Evolutionary conservation across 2,888 invertebrate species (phyloP).

Genomic region (Cactoblastis cactorum): DNA sequence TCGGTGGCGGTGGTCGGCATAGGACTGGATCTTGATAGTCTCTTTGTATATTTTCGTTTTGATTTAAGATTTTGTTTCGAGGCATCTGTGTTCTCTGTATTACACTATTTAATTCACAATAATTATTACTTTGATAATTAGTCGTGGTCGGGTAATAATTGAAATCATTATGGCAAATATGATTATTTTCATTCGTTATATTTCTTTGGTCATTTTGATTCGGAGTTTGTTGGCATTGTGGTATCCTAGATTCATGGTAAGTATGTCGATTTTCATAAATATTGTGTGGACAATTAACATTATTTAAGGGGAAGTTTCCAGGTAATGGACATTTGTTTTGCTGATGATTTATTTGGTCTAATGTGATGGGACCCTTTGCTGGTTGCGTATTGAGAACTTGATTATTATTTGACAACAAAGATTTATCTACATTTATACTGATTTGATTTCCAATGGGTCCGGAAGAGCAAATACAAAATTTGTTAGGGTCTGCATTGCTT

Average conservation of each 20-base stretch:
- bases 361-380: neutral
- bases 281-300: neutral
- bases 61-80: neutral
- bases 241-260: neutral
- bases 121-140: neutral
- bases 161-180: neutral
- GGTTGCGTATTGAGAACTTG: neutral
- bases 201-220: neutral
- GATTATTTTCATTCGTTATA: neutral
- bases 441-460: neutral
- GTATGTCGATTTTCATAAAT: neutral
- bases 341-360: neutral
- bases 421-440: neutral
- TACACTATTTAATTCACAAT: neutral
- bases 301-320: neutral
- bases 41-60: neutral
- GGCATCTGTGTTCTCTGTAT: neutral
- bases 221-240: neutral
- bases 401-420: neutral
- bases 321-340: neutral
- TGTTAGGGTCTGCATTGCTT: neutral
- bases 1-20: neutral
- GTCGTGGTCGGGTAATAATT: neutral
- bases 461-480: slow-evolving; percentile 1
- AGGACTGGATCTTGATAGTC: neutral